Evolutionary conservation across 1,140 invertebrate species (phyloP).

Genomic region (Leptinotarsa defecta): DNA sequence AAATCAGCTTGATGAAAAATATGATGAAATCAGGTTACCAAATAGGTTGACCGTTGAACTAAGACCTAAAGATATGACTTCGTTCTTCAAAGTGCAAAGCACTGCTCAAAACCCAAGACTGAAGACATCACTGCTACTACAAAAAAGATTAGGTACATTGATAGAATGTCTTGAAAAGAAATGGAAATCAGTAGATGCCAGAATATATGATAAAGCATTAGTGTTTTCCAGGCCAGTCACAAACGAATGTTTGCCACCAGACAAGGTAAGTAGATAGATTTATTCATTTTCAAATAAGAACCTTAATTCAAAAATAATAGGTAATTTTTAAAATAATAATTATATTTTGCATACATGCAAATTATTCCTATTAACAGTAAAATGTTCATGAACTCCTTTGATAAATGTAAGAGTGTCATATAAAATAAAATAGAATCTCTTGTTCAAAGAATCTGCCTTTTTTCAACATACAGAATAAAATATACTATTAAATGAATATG

Average conservation of each 20-base stretch:
- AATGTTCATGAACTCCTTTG: no score
- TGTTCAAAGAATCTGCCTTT: no score
- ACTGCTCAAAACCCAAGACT: slow-evolving; percentile 91
- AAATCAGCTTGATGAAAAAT: slow-evolving; percentile 84
- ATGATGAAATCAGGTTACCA: slow-evolving; percentile 77
- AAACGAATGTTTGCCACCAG: slow-evolving; percentile 42
- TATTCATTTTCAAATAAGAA: no score
- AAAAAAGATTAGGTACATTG: slow-evolving; percentile 73
- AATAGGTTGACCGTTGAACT: slow-evolving; percentile 78
- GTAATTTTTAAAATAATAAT: no score
- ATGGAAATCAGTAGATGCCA: slow-evolving; percentile 38
- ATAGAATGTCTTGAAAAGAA: slow-evolving; percentile 77
- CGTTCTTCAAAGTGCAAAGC: slow-evolving; percentile 83
- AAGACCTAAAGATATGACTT: slow-evolving; percentile 73
- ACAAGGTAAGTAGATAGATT: slow-evolving; percentile 20
- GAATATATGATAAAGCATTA: slow-evolving; percentile 46
- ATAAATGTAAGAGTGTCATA: no score
- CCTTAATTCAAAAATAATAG: no score
- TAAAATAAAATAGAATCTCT: no score
- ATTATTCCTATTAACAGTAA: no score
- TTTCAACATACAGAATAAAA: no score
- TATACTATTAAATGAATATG: no score
- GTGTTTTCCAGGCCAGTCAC: slow-evolving; percentile 38
- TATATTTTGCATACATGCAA: no score
- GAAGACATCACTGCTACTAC: slow-evolving; percentile 72